Evolutionary conservation across 2,797 vertebrate species (phyloP), one percentile per base, ranked within the genome.

Genomic region (Melanotaenia boesemani): DNA sequence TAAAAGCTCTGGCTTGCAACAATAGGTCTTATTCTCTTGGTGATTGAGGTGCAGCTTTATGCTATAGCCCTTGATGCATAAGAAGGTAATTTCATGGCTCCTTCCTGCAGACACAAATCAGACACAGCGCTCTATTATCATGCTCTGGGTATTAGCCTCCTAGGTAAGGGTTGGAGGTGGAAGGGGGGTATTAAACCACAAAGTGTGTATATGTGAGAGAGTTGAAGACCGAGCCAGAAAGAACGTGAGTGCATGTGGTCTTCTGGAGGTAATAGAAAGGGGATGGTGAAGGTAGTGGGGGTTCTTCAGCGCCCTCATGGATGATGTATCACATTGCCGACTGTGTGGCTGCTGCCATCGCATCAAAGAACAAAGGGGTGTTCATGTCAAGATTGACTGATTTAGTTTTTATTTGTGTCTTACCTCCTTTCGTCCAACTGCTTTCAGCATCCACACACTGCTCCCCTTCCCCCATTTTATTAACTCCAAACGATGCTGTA

Each of bases 311-410:
- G 2, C 44, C 54, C 67, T 64, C 67, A 50, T 65, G 59, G 54
- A 52, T 79, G 81, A 83, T 89, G 73, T 90, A 91, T 90, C 86
- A 84, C 63, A 24, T 90, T 81, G 77, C 88, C 10, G 59, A 82
- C 85, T 89, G 80, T 66, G 84, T 73, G 81, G 86, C 86, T 82
- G 81, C 86, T 76, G 86, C 88, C 79, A 58, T 89, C 81, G 81
- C 88, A 91, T 94, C 90, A 90, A 91, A 94, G 93, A 92, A 94
- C 92, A 94, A 92, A 91, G 91, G 86, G 80, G 81, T 93, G 88
- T 94, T 95, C 94, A 94, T 95, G 89, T 92, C 93, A 85, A 86
- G 79, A 72, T 69, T 79, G 90, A 88, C 86, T 93, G 91, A 94
- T 94, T 92, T 89, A 76, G 44, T 88, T 90, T 93, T 94, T 93